Conservation (phyloP, 2,888 invertebrate genomes). For the Andrena camellia region DNA sequence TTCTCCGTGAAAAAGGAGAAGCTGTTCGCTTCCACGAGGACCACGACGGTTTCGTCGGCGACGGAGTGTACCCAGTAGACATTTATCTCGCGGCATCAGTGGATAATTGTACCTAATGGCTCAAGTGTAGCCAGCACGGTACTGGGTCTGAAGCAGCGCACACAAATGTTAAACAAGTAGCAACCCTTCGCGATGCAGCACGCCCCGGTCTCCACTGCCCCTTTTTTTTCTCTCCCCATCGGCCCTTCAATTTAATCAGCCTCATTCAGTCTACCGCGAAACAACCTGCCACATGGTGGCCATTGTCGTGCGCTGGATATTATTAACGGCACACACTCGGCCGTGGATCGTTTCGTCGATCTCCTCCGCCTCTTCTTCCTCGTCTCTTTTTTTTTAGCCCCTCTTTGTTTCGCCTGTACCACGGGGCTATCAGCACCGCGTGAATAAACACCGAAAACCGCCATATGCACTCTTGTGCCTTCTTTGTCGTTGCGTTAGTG, state of each 20-base stretch:
- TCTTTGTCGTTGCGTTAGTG: slow-evolving; percentile 65
- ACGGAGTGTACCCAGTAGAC: background rate
- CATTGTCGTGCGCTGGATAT: slow-evolving; percentile 71
- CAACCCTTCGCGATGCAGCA: slow-evolving; percentile 77
- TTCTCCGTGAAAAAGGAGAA: background rate
- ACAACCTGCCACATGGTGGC: slow-evolving; percentile 82
- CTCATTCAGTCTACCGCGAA: slow-evolving; percentile 80
- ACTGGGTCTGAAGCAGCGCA: slow-evolving; percentile 47
- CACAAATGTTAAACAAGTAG: slow-evolving; percentile 71
- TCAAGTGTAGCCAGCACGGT: slow-evolving; percentile 33
- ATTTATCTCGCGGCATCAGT: slow-evolving; percentile 44
- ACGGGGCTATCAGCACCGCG: slow-evolving; percentile 59
- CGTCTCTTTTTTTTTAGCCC: slow-evolving; percentile 26
- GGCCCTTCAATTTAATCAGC: slow-evolving; percentile 82
- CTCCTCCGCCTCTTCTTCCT: slow-evolving; percentile 12
- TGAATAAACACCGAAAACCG: slow-evolving; percentile 68
- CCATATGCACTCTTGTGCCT: slow-evolving; percentile 68
- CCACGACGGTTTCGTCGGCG: background rate
- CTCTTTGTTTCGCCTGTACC: slow-evolving; percentile 25
- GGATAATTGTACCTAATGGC: slow-evolving; percentile 61
- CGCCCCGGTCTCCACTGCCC: slow-evolving; percentile 51
- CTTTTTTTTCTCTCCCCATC: slow-evolving; percentile 47
- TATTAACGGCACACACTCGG: slow-evolving; percentile 68
- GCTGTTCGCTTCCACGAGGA: background rate
- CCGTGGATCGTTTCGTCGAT: slow-evolving; percentile 59